phyloP scores from a whole-genome alignment of 2,113 vertebrate species.

The Cettia cetti region DNA sequence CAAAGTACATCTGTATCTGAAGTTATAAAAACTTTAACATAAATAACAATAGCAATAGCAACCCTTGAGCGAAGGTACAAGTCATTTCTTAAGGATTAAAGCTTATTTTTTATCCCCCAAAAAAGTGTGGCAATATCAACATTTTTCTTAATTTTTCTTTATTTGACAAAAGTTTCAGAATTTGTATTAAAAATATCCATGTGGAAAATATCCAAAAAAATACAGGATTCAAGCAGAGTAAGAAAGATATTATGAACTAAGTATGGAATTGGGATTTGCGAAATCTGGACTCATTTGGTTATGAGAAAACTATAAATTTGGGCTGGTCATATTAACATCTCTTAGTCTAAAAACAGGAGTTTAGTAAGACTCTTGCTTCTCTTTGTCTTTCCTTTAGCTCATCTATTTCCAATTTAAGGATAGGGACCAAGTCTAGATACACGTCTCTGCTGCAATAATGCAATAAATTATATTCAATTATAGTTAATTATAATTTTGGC shows the following conservation, averaged over 20 bases:
- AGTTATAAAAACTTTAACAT: background rate
- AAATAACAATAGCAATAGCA: background rate
- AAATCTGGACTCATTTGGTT: background rate
- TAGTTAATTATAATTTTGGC: background rate
- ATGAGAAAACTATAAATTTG: background rate
- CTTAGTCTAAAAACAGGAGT: background rate
- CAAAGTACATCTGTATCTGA: background rate
- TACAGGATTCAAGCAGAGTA: background rate
- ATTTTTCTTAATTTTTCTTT: background rate
- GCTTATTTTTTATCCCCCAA: background rate
- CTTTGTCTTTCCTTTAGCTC: background rate
- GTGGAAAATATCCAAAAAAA: background rate
- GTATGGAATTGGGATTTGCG: background rate
- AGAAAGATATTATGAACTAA: background rate
- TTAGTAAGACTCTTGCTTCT: background rate
- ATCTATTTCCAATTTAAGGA: background rate
- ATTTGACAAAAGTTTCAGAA: background rate
- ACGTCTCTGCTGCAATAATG: background rate
- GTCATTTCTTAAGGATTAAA: background rate
- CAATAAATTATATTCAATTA: background rate
- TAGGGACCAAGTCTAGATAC: background rate
- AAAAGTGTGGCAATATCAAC: background rate
- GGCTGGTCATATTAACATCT: accelerated
- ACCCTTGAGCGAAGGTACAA: background rate
- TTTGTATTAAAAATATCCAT: background rate